phyloP scores from a whole-genome alignment of 2,888 invertebrate species.

The Stenchaetothrips biformis region DNA sequence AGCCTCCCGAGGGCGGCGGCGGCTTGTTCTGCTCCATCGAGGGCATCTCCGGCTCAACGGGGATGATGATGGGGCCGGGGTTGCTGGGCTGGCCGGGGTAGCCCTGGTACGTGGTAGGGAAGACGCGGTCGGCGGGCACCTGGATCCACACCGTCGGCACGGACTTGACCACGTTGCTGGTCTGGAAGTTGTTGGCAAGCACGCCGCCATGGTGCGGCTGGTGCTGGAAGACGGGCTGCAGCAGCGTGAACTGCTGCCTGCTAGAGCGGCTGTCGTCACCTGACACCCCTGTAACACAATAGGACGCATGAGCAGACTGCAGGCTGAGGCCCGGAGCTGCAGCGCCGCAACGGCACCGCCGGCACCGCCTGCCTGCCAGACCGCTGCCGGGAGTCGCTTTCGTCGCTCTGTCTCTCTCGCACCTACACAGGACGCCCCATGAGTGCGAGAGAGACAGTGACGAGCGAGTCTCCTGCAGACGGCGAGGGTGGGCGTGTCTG shows the following conservation, averaged over 20 bases:
- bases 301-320: too few relatives aligned
- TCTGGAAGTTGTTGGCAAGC: too few relatives aligned
- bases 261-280: background rate
- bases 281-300: background rate
- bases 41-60: background rate
- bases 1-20: constrained; percentile 4
- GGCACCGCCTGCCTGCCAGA: background rate
- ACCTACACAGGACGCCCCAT: too few relatives aligned
- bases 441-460: too few relatives aligned
- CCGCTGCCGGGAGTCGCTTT: too few relatives aligned
- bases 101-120: constrained; percentile 33
- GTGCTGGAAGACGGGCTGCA: background rate
- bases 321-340: background rate
- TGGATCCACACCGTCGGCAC: constrained; percentile 36
- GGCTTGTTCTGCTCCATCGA: constrained; percentile 30
- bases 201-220: background rate
- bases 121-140: constrained; percentile 34
- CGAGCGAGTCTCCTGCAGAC: too few relatives aligned
- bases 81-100: constrained; percentile 32
- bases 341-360: background rate
- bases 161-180: background rate
- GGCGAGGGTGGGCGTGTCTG: too few relatives aligned
- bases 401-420: too few relatives aligned
- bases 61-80: constrained; percentile 29
- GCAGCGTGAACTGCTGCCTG: background rate